These are phyloP conservation scores for Erinaceus europaeus DNA, from an alignment of 2,113 vertebrate genomes.

Conservation along the genomic window DNA sequence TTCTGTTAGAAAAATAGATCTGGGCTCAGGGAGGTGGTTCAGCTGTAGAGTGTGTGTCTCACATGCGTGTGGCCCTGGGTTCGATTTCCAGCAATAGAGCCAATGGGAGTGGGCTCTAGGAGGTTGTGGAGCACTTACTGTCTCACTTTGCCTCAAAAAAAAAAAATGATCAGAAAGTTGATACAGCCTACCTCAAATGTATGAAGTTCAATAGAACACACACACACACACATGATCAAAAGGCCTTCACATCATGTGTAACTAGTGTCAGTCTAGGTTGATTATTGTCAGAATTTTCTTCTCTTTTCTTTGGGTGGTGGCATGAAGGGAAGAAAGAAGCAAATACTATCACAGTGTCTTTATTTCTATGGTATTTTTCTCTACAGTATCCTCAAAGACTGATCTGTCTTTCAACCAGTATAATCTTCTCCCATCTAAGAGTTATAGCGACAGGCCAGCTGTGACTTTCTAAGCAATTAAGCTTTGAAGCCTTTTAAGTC, in stretches of 20 bases:
- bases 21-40: no score
- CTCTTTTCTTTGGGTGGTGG: not conserved
- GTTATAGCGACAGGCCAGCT: not conserved
- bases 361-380: not conserved
- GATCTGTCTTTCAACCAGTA: not conserved
- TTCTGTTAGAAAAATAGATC: not conserved
- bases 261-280: not conserved
- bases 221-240: no score
- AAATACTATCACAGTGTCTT: no score
- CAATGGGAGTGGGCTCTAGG: no score
- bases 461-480: not conserved
- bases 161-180: no score
- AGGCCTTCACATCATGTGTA: not conserved
- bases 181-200: no score
- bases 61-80: no score
- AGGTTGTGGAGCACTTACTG: no score
- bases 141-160: no score
- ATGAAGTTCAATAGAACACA: no score
- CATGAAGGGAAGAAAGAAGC: not conserved
- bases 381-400: not conserved
- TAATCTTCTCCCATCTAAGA: not conserved
- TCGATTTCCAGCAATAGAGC: no score
- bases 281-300: not conserved
- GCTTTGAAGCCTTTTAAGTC: not conserved
- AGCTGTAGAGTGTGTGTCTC: no score